Base-by-base conservation (phyloP, 1,140 invertebrate species). In the Drosophila simulans region DNA sequence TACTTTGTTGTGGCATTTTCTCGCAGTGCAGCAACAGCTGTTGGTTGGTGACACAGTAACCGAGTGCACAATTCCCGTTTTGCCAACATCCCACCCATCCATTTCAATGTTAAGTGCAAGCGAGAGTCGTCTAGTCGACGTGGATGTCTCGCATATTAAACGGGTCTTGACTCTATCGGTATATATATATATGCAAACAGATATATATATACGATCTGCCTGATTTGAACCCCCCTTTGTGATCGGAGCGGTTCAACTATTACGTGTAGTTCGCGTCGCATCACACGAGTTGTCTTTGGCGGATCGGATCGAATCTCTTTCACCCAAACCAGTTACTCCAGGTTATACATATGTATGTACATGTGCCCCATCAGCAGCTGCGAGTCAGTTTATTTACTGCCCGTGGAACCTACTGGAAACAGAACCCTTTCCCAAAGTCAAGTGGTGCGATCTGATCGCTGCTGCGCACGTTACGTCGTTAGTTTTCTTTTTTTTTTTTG, bases 281-380 rank as follows among this genome's bases (percentile, higher is more conserved):
- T 80, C 77, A 70, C 70, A 78, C 78, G 78, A 45, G 58, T 42
- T 75, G 77, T 77, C 75, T 79, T 73, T 15, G 51, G 27, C n/a
- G 55, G 25, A 40, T 79, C 13, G 37, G 31, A 37, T 60, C 34
- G 5, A 5, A 34, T 39, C 78, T 59, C 59, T 54, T 53, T 40
- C 40, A 13, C 34, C 58, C 5, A 79, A 83, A 83, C 80, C 63
- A 49, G 80, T 84, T 84, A 76, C 42, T 60, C 37, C 53, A 4
- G 31, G n/a, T 52, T 34, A 59, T 13, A 55, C 49, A 46, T 35
- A 49, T 5, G 15, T 48, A 11, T 25, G 4, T 10, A 37, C 20
- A 22, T 64, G 15, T 48, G 13, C 8, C 40, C 22, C 5, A 15
- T 10, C 69, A 72, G 69, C 69, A 72, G 69, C 69, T 71, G 69